A percentile compares a stretch with the other conserved stretches of the same genome.
Conservation (phyloP, 2,888 invertebrate species). For the Tachina grossa region DNA sequence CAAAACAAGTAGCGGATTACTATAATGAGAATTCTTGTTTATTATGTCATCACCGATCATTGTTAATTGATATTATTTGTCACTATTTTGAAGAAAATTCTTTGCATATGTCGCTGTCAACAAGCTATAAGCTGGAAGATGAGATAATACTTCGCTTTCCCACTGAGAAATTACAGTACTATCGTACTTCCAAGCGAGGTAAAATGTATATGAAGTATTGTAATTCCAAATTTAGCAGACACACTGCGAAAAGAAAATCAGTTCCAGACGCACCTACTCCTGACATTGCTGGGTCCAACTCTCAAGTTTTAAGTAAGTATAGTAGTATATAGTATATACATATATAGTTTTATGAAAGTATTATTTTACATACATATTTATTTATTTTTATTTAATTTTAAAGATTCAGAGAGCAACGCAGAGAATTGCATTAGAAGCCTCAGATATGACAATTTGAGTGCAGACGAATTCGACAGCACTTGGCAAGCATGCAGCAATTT, state of each 20-base stretch:
- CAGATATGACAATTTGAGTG: background rate
- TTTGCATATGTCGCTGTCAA: background rate
- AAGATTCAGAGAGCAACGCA: background rate
- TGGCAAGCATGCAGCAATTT: background rate
- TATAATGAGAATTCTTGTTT: background rate
- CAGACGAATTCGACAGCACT: background rate
- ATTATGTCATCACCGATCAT: background rate
- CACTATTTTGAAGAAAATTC: background rate
- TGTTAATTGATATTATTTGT: conserved; percentile 2
- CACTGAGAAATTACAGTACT: background rate
- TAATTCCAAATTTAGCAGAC: background rate
- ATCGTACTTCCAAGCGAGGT: background rate
- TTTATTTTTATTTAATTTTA: background rate
- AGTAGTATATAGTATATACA: too few species aligned
- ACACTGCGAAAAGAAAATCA: background rate
- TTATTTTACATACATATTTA: background rate
- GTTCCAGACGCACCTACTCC: too few species aligned
- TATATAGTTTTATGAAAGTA: too few species aligned
- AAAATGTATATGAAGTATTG: background rate
- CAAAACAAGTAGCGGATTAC: background rate
- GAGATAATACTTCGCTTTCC: background rate
- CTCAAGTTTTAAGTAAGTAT: background rate
- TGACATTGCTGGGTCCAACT: too few species aligned
- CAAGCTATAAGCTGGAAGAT: background rate
- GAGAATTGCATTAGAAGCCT: background rate